phyloP scores from a whole-genome alignment of 2,888 invertebrate species.

The Himalopsyche japonica region DNA sequence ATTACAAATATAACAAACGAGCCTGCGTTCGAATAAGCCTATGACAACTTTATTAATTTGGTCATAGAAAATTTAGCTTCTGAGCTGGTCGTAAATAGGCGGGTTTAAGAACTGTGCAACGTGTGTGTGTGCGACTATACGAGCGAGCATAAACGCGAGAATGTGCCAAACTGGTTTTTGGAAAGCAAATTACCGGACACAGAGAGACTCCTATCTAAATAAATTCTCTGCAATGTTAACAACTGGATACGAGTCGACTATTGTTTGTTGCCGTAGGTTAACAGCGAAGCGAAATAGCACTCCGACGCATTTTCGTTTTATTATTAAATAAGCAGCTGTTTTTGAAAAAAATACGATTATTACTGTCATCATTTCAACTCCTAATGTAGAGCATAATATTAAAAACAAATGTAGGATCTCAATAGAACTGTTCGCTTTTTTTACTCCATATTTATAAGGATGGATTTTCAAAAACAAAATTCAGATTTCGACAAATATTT shows the following conservation, averaged over 20 bases:
- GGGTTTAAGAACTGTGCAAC: too few relatives aligned
- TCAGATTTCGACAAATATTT: too few relatives aligned
- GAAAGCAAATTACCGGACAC: background rate
- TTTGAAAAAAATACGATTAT: too few relatives aligned
- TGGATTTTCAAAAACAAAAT: too few relatives aligned
- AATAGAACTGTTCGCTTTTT: too few relatives aligned
- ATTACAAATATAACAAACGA: background rate
- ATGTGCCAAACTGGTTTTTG: background rate
- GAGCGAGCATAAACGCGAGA: background rate
- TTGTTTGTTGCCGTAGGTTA: background rate
- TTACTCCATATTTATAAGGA: too few relatives aligned
- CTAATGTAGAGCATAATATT: too few relatives aligned
- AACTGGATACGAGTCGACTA: background rate
- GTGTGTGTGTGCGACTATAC: too few relatives aligned
- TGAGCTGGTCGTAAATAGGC: background rate
- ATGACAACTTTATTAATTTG: background rate
- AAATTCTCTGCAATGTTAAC: background rate
- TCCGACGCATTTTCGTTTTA: background rate
- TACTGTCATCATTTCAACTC: too few relatives aligned
- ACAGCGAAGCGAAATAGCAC: background rate
- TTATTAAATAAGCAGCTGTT: too few relatives aligned
- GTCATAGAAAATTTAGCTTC: background rate
- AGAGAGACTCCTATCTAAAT: background rate
- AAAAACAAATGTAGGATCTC: too few relatives aligned
- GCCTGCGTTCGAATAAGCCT: background rate